Conservation (phyloP, 2,888 invertebrate genomes). For the Caenorhabditis japonica region DNA sequence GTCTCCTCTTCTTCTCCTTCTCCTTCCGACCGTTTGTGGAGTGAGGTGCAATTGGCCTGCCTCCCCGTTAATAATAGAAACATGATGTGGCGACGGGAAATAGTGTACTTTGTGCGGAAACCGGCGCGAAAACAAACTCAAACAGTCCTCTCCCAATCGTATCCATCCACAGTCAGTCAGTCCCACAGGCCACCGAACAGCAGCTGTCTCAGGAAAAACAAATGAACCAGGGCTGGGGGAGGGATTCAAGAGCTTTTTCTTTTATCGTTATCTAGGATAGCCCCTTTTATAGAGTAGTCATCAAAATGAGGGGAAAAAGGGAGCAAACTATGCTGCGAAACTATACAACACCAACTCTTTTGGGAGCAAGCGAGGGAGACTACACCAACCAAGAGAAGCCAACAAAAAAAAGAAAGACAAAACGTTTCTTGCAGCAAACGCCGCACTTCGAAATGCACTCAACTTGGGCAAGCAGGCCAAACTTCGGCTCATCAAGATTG, state of each 20-base stretch:
- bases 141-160: constrained; percentile 17
- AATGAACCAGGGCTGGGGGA: not conserved
- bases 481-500: constrained; percentile 75
- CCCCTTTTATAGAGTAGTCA: too few relatives aligned
- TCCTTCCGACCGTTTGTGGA: constrained; percentile 46
- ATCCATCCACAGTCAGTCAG: not conserved
- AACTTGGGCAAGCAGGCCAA: constrained; percentile 74
- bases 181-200: constrained; percentile 4
- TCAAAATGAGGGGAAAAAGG: too few relatives aligned
- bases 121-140: constrained; percentile 52
- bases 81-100: constrained; percentile 25
- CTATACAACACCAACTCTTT: constrained; percentile 48
- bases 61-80: constrained; percentile 50
- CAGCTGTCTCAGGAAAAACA: constrained; percentile 17
- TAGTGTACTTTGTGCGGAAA: constrained; percentile 28
- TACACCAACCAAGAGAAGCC: constrained; percentile 8
- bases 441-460: constrained; percentile 71
- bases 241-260: too few relatives aligned
- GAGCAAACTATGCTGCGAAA: constrained; percentile 1
- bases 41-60: constrained; percentile 46
- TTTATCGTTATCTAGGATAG: too few relatives aligned
- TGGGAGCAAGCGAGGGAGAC: constrained; percentile 25
- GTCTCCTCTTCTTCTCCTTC: too few relatives aligned
- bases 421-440: constrained; percentile 71
- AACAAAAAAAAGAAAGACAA: constrained; percentile 16